Percentiles rank a stretch among this genome's conserved stretches.
Conservation (phyloP, 2,113 vertebrate genomes). For the Penelope pileata region DNA sequence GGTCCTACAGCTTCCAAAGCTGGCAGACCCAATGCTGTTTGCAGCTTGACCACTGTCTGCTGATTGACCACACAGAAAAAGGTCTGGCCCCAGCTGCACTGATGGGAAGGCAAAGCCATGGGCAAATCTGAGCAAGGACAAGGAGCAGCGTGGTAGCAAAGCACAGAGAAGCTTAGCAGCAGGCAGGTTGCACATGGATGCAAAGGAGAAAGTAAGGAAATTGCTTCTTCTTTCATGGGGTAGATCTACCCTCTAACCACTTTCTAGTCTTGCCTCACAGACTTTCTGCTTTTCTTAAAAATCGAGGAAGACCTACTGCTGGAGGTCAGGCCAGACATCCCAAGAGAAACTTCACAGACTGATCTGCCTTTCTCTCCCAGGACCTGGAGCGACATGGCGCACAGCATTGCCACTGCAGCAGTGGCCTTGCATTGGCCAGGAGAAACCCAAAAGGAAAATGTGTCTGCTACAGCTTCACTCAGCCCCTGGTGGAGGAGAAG, state of each 20-base stretch:
- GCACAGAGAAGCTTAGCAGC: neutral
- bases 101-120: neutral
- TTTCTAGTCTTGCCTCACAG: neutral
- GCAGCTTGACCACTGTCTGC: neutral
- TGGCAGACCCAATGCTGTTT: neutral
- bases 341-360: neutral
- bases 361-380: neutral
- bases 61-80: neutral
- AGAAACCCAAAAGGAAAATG: neutral
- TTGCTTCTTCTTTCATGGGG: neutral
- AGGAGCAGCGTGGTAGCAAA: too few relatives aligned
- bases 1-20: neutral
- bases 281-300: neutral
- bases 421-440: neutral
- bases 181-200: neutral
- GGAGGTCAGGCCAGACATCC: neutral
- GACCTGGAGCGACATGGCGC: rapidly evolving
- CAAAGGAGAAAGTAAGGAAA: neutral
- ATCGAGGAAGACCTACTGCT: neutral
- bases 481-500: neutral
- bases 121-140: too few relatives aligned
- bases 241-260: neutral
- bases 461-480: neutral
- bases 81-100: rapidly evolving
- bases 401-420: neutral